Percentiles rank a stretch among this genome's conserved stretches.
Conservation (phyloP, 2,888 invertebrate species). For the Metalampra italica region DNA sequence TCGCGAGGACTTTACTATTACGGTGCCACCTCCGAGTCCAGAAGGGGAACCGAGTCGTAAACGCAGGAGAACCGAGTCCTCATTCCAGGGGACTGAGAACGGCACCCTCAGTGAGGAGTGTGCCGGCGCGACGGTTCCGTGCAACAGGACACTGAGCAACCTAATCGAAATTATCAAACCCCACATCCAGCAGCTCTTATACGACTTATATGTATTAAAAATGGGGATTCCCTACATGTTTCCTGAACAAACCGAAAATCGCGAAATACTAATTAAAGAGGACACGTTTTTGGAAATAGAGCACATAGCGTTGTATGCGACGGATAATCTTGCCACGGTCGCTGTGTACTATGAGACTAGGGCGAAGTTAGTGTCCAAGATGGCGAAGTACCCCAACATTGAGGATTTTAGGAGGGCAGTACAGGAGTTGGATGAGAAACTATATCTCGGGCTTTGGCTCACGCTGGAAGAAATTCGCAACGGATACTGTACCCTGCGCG, state of each 20-base stretch:
- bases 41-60: not conserved
- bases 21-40: not conserved
- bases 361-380: slow-evolving; percentile 4
- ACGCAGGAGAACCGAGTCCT: no score
- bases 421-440: slow-evolving; percentile 95
- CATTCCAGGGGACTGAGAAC: no score
- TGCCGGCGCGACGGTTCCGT: not conserved
- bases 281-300: not conserved
- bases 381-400: slow-evolving; percentile 5
- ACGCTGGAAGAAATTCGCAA: slow-evolving; percentile 97
- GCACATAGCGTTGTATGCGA: not conserved
- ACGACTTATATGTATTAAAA: slow-evolving; percentile 5
- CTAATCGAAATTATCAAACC: slow-evolving; percentile 1
- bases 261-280: not conserved
- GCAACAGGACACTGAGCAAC: slow-evolving; percentile 1
- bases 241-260: slow-evolving; percentile 7
- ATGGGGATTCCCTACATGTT: slow-evolving; percentile 5
- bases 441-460: slow-evolving; percentile 95
- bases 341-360: not conserved
- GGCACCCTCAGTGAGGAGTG: no score
- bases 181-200: slow-evolving; percentile 1
- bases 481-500: slow-evolving; percentile 97
- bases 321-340: slow-evolving; percentile 1
- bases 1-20: not conserved
- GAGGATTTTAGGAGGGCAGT: slow-evolving; percentile 5